Conservation (phyloP, 2,888 invertebrate species). For the Ashinkailepas kermadecensis region DNA sequence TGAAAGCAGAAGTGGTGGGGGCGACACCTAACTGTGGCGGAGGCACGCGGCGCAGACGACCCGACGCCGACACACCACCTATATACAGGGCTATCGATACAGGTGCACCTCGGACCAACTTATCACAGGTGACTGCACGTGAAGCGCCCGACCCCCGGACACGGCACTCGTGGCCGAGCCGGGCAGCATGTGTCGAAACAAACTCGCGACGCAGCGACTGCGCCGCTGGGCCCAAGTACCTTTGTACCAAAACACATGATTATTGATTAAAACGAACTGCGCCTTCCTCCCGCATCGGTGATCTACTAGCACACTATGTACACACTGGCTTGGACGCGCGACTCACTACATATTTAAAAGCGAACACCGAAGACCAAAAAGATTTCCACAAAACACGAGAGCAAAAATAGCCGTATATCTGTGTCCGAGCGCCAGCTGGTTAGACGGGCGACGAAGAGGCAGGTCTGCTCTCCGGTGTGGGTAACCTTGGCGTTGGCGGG, state of each 20-base stretch:
- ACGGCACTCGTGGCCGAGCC: neutral
- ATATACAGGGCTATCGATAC: no score
- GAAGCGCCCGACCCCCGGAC: neutral
- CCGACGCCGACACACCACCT: neutral
- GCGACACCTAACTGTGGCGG: neutral
- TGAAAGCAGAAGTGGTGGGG: neutral
- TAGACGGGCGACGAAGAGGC: no score
- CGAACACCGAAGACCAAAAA: conserved; percentile 16
- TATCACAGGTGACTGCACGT: neutral
- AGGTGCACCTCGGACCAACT: no score
- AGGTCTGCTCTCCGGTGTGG: no score
- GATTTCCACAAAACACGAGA: conserved; percentile 16
- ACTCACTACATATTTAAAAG: conserved; percentile 4
- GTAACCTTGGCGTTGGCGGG: no score
- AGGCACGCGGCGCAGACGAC: neutral
- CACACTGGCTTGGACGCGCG: neutral
- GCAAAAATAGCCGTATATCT: conserved; percentile 7
- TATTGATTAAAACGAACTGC: neutral
- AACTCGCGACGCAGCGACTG: neutral
- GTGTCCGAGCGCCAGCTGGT: neutral
- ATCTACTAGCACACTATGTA: conserved; percentile 9
- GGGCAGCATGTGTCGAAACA: neutral
- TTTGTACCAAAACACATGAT: conserved; percentile 20
- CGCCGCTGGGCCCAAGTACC: neutral
- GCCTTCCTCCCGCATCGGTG: neutral